Conservation (phyloP, 2,888 invertebrate species). For the Augiades crinisus region DNA sequence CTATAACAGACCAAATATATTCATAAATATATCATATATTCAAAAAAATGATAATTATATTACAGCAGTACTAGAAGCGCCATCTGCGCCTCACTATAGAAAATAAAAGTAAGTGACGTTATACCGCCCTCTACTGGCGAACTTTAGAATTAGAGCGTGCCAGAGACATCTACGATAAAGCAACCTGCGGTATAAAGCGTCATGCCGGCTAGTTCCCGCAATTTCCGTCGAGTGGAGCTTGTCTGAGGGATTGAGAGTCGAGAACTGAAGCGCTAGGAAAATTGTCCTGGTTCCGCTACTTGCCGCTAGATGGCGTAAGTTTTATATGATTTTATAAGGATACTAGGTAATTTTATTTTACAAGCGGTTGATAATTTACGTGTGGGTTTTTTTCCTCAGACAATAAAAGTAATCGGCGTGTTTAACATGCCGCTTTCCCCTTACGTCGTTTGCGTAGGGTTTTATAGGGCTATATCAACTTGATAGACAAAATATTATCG, state of each 20-base stretch:
- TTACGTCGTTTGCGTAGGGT: too few relatives aligned
- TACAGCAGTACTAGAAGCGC: neutral
- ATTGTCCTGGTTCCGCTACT: conserved; percentile 33
- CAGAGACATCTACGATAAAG: neutral
- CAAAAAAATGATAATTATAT: neutral
- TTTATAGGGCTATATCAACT: too few relatives aligned
- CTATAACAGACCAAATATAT: too few relatives aligned
- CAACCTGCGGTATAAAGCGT: neutral
- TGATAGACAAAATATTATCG: too few relatives aligned
- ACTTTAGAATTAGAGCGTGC: neutral
- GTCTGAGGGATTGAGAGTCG: too few relatives aligned
- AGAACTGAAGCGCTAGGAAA: neutral
- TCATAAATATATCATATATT: neutral
- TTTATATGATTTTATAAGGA: neutral
- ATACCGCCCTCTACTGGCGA: neutral
- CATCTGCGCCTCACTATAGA: neutral
- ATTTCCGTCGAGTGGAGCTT: neutral
- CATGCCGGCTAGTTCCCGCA: neutral
- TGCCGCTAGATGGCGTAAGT: conserved; percentile 41
- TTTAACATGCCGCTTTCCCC: too few relatives aligned
- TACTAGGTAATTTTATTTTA: neutral
- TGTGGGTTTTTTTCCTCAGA: too few relatives aligned
- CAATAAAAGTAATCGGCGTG: too few relatives aligned
- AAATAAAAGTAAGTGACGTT: neutral
- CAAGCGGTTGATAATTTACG: too few relatives aligned